Conservation (phyloP, 2,888 invertebrate genomes). For the Drosophila macrothrix region DNA sequence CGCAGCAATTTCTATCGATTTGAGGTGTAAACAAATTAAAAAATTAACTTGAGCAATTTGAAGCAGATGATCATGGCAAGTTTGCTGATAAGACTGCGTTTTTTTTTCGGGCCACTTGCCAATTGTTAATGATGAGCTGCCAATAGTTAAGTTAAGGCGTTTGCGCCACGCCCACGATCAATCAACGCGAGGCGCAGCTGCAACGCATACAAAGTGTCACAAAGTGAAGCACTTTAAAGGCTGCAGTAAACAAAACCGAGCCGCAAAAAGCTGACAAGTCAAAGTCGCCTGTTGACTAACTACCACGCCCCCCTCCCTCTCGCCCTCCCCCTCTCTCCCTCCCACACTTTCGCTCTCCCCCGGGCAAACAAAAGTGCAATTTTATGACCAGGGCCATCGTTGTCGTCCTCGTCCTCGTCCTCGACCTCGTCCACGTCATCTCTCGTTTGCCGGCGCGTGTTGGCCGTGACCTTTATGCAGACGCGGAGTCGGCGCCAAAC, state of each 20-base stretch:
- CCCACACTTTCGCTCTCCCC: not conserved
- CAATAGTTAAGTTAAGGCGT: not conserved
- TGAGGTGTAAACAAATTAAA: not conserved
- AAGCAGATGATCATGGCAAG: not conserved
- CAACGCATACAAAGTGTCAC: constrained; percentile 10
- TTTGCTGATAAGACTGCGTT: not conserved
- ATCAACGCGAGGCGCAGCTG: not conserved
- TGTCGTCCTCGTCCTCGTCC: not conserved
- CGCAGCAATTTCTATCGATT: not conserved
- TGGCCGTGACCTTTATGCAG: constrained; percentile 74
- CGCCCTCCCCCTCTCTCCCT: accelerated
- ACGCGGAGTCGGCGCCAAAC: constrained; percentile 69
- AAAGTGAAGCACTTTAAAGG: not conserved
- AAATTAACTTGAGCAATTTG: not conserved
- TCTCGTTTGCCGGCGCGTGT: constrained; percentile 16
- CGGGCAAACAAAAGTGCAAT: constrained; percentile 13
- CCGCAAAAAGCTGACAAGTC: constrained; percentile 4
- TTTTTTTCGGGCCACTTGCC: not conserved
- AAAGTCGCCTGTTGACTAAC: constrained; percentile 18
- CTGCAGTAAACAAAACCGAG: constrained; percentile 4
- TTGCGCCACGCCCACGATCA: constrained; percentile 5
- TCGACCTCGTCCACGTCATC: not conserved
- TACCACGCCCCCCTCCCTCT: not conserved
- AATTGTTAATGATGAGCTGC: not conserved
- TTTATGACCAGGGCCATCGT: constrained; percentile 2